Evolutionary conservation across 2,888 invertebrate species (phyloP), one percentile per base, ranked within the genome.

Genomic region (Thera britannica): DNA sequence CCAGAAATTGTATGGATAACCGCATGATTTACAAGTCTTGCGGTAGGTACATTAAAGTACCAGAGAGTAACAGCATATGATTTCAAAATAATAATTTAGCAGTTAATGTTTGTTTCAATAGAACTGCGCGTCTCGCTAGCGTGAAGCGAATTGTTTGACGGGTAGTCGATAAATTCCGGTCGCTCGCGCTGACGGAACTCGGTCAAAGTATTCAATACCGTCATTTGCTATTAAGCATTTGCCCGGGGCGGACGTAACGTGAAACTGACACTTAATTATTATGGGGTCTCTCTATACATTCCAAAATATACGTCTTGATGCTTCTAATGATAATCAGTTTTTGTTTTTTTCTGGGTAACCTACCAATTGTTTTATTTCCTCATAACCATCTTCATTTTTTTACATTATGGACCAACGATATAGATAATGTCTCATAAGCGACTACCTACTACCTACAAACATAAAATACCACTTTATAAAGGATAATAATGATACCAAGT

Each of bases 141-240:
- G 75, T 67, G 68, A 76, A 73, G 79, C 72, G 83, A 81, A 85
- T 85, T 82, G 84, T 85, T 80, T 79, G 84, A 23, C 81, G 84
- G 86, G 83, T 87, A 86, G 86, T 86, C 85, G 79, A 86, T 86
- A 85, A 83, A 87, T 85, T 84, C 85, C 83, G 84, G 81, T 84
- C 73, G 77, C 65, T 84, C 73, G 77, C 65, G 74, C 78, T 85
- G 86, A 85, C 86, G 82, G 81, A 83, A 81, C 82, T 81, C 83
- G 83, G 84, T 76, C 84, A 78, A 72, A 72, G 75, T 9, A 46
- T 9, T 46, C 44, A 7, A 46, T 2, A 9, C 71, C 78, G 80
- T 83, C 83, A 83, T 83, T 83, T 78, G 79, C 79, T 80, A 82
- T 84, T 84, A 80, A 83, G 70, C 73, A 68, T 73, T 81, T 75